Evolutionary conservation across 2,113 vertebrate genomes (phyloP), one percentile per base, ranked within the genome.

Genomic region (Salvelinus namaycush): DNA sequence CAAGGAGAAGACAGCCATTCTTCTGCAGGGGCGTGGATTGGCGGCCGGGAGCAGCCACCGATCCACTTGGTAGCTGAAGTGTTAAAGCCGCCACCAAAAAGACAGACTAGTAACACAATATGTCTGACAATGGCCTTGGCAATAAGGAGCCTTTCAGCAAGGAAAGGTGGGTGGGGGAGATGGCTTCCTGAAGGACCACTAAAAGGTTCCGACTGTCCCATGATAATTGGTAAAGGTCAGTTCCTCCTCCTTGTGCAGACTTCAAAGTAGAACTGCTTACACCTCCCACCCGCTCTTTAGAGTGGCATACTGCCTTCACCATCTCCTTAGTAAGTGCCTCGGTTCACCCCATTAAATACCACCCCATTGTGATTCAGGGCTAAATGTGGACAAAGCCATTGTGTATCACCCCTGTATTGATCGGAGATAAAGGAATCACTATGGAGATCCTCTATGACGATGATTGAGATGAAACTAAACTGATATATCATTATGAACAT

Each of bases 161-260:
- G 76, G 70, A 73, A 67, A 68, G 75, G 71, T 71, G 16, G 70
- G 66, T 72, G 69, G 64, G 11, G 4, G 29, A 57, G 64, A 31
- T 77, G 73, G 69, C 81, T 80, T 70, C 83, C 83, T 76, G 67
- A 81, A 81, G 73, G 72, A 49, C 77, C 18, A 20, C 78, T 72
- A 81, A 91, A 92, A 91, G 79, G 84, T 83, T 90, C 82, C 69
- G 76, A 85, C 77, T 77, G 86, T 91, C 89, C 84, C 89, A 74
- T 78, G 89, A 87, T 86, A 84, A 88, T 87, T 86, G 80, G 34
- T 70, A 44, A 91, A 92, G 91, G 90, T 93, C 92, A 92, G 75
- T 72, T 54, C 66, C 70, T 81, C 70, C 73, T 82, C 78, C 48
- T 81, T n/a, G 72, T 27, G 20, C 66, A 76, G 70, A 79, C 79